A percentile compares a stretch with the other conserved stretches of the same genome.
phyloP scores from a whole-genome alignment of 2,797 vertebrate species.

The Pseudomugil tenellus region DNA sequence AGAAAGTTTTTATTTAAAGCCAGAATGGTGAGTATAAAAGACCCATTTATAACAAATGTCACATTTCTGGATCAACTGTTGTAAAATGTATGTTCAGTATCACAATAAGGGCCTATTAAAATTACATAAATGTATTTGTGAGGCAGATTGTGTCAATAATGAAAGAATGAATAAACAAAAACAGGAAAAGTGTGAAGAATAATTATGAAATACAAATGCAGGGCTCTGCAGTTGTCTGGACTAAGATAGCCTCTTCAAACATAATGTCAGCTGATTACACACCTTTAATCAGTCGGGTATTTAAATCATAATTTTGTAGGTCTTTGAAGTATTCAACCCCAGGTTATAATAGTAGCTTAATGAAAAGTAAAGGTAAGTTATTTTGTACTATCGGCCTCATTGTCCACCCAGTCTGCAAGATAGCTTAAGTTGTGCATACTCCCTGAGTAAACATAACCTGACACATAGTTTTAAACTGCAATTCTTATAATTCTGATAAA shows the following conservation, averaged over 20 bases:
- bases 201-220: conserved; percentile 12
- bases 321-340: not conserved
- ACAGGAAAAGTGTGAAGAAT: conserved; percentile 4
- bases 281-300: not conserved
- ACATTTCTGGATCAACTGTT: conserved; percentile 23
- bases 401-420: not conserved
- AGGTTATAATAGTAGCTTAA: not conserved
- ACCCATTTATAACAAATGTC: not conserved
- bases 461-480: not conserved
- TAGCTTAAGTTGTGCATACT: not conserved
- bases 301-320: conserved; percentile 16
- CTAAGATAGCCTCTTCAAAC: conserved; percentile 12
- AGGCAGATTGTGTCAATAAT: not conserved
- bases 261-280: conserved; percentile 13
- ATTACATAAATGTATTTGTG: conserved; percentile 22
- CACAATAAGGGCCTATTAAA: conserved; percentile 22
- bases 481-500: not conserved
- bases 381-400: not conserved
- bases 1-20: not conserved
- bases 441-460: not conserved
- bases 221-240: not conserved
- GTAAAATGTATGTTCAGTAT: conserved; percentile 28
- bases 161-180: conserved; percentile 20
- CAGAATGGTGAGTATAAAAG: not conserved
- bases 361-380: not conserved